Evolutionary conservation across 2,797 vertebrate genomes (phyloP), one percentile per base, ranked within the genome.

Genomic region (Micromesistius poutassou): DNA sequence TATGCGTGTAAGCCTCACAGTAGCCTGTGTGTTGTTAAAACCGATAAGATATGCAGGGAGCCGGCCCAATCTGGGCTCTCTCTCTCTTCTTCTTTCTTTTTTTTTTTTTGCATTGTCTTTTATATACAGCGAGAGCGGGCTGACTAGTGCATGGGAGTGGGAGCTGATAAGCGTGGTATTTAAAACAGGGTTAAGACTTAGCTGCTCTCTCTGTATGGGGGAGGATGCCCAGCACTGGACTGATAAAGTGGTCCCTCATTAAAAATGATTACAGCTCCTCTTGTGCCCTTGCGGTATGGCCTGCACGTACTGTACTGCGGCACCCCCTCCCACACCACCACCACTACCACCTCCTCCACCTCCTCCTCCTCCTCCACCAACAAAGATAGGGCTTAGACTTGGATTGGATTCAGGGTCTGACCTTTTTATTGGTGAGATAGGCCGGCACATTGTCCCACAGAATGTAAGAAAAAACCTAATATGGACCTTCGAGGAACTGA

Each of bases 151-250:
- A 87, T 77, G 89, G 90, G 90, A 91, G 92, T 91, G 87, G 84
- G 90, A 87, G 88, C 84, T 91, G 93, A 94, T 94, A 92, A 92
- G 87, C 87, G 83, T 86, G 89, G 91, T 91, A 92, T 93, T 93
- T 91, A 89, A 91, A 93, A 92, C 90, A 89, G 86, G 88, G 85
- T 79, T 87, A 85, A 88, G 87, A 89, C 86, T 89, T 83, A 83
- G 87, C 90, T 83, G 87, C 85, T 84, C 86, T 81, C 82, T 89
- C 87, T 82, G 74, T 89, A 82, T 72, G 81, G 84, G 89, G 91
- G 90, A 90, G 90, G 91, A 88, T 81, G 87, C 85, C 86, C 90
- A 85, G 89, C 86, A 79, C 85, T 82, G 86, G 82, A 86, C 89
- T 82, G 90, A 93, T 92, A 92, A 92, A 89, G 84, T 87, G 85